These are phyloP conservation scores for Meloe dianella DNA, from an alignment of 2,888 invertebrate species.

Conservation along the genomic window DNA sequence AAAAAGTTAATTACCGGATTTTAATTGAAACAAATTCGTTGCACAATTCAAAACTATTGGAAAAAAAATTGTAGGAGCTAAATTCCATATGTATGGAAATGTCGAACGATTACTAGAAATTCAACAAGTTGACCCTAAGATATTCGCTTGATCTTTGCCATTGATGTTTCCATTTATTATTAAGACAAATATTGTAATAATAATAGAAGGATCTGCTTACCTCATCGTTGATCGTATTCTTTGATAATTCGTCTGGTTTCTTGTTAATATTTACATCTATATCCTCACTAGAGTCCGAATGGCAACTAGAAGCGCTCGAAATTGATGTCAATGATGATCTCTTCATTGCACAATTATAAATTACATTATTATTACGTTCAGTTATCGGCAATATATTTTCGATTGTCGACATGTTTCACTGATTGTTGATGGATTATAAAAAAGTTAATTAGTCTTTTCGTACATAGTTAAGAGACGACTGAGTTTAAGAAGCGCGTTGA, in stretches of 20 bases:
- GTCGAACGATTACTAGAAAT: neutral
- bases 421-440: neutral
- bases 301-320: constrained; percentile 47
- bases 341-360: neutral
- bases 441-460: constrained; percentile 16
- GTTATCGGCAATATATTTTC: constrained; percentile 26
- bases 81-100: constrained; percentile 5
- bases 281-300: constrained; percentile 48
- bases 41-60: neutral
- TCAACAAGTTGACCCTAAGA: constrained; percentile 18
- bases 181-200: neutral
- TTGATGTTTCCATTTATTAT: neutral
- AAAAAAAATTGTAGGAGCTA: neutral
- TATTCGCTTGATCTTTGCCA: constrained; percentile 5
- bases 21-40: neutral
- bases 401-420: constrained; percentile 25
- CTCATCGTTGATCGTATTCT: constrained; percentile 8
- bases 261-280: constrained; percentile 23
- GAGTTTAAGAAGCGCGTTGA: constrained; percentile 22
- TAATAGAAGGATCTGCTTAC: neutral
- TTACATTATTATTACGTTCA: constrained; percentile 34
- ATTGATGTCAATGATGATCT: constrained; percentile 39
- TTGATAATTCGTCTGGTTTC: constrained; percentile 18
- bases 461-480: constrained; percentile 21
- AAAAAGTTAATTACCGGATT: too few species aligned